These are phyloP conservation scores for Cryptomyrus ogoouensis DNA, from an alignment of 2,113 vertebrate species.

Conservation along the genomic window DNA sequence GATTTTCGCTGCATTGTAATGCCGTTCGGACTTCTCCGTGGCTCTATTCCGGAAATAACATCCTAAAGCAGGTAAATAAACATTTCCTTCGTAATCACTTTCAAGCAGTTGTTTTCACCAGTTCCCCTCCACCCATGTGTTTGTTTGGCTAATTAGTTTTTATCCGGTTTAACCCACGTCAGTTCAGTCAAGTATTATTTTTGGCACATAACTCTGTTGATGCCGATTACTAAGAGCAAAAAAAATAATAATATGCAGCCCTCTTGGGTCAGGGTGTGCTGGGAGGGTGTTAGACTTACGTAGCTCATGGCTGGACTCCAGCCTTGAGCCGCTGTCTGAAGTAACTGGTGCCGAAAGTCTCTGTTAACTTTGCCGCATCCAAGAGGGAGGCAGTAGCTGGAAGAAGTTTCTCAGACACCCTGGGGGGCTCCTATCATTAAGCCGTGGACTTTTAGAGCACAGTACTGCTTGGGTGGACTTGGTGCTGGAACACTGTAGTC, in stretches of 20 bases:
- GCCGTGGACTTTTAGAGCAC: neutral
- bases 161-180: neutral
- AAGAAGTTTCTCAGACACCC: neutral
- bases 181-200: neutral
- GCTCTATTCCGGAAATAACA: neutral
- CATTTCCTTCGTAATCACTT: neutral
- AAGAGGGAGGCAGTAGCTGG: neutral
- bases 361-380: neutral
- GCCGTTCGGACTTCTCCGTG: neutral
- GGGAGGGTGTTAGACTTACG: neutral
- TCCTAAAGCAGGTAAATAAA: constrained; percentile 2
- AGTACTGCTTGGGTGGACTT: neutral
- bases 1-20: neutral
- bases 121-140: neutral
- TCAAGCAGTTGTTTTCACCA: neutral
- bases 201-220: neutral
- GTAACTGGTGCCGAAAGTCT: neutral
- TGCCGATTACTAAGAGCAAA: neutral
- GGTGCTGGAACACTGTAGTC: neutral
- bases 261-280: neutral
- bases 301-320: neutral
- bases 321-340: neutral
- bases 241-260: neutral
- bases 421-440: neutral
- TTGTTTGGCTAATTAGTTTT: neutral